These are phyloP conservation scores for Patiria pectinifera DNA, from an alignment of 53 echinoderm and acorn worm species.

Conservation along the genomic window DNA sequence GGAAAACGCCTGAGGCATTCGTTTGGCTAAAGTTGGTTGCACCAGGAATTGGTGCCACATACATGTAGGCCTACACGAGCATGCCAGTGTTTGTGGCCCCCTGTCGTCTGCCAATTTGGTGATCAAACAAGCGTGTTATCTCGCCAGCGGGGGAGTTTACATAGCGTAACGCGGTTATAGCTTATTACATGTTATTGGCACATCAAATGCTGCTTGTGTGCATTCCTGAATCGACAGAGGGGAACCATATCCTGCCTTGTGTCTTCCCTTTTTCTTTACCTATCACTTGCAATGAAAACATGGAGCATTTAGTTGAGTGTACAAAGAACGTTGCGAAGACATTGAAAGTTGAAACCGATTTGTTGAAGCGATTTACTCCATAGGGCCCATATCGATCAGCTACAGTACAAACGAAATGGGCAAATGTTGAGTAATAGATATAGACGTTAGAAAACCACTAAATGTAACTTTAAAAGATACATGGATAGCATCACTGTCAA, in stretches of 20 bases:
- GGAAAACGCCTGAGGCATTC: background rate
- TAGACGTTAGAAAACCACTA: no score
- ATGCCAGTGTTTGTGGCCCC: slow-evolving; percentile 10
- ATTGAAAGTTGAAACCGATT: no score
- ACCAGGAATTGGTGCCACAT: background rate
- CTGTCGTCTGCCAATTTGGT: slow-evolving; percentile 35
- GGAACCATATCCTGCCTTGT: background rate
- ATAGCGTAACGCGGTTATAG: background rate
- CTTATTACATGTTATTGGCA: slow-evolving; percentile 23
- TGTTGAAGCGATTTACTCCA: no score
- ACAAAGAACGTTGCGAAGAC: no score
- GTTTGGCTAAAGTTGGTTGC: background rate
- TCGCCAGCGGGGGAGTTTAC: slow-evolving; percentile 27
- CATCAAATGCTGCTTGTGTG: background rate
- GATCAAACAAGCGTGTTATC: slow-evolving; percentile 42
- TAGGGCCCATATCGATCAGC: no score
- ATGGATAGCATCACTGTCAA: no score
- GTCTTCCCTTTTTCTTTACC: background rate
- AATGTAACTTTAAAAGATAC: no score
- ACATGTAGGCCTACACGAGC: background rate
- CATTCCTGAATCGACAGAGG: background rate
- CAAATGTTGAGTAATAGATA: no score
- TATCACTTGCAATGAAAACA: no score
- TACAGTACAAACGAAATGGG: no score
- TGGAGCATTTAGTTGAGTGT: no score